phyloP scores from a whole-genome alignment of 2,113 vertebrate species.

The Lonchura striata region DNA sequence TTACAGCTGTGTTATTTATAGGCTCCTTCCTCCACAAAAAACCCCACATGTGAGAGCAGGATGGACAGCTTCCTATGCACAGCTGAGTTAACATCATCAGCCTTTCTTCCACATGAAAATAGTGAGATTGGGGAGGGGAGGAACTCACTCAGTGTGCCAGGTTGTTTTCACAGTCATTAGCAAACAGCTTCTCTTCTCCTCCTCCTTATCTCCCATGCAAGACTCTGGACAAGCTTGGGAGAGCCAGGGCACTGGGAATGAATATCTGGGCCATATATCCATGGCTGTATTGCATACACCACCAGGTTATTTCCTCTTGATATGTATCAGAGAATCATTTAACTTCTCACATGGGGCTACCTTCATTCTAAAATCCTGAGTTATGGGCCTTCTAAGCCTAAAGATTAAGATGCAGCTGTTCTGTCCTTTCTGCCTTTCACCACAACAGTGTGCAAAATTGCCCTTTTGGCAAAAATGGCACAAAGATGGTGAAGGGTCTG shows the following conservation, averaged over 20 bases:
- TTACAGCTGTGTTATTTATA: background rate
- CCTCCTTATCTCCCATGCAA: background rate
- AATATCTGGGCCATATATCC: background rate
- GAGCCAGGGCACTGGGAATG: background rate
- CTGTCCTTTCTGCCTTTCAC: background rate
- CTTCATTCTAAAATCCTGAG: background rate
- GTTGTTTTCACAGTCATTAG: background rate
- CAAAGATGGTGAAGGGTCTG: background rate
- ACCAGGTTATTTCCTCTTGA: background rate
- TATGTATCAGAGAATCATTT: background rate
- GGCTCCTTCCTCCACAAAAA: background rate
- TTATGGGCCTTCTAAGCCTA: background rate
- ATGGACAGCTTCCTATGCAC: background rate
- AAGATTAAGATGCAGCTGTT: background rate
- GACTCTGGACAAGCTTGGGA: background rate
- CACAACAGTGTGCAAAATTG: background rate
- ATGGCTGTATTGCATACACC: background rate
- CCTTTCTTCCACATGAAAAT: background rate
- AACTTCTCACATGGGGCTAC: fast-evolving
- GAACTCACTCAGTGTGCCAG: background rate
- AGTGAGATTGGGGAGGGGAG: background rate
- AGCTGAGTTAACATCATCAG: background rate
- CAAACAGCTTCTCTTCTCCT: background rate
- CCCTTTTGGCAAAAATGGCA: background rate
- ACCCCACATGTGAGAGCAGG: fast-evolving